Percentiles rank a stretch among this genome's conserved stretches.
phyloP scores from a whole-genome alignment of 2,797 vertebrate genomes.

The Ispidina lecontei region DNA sequence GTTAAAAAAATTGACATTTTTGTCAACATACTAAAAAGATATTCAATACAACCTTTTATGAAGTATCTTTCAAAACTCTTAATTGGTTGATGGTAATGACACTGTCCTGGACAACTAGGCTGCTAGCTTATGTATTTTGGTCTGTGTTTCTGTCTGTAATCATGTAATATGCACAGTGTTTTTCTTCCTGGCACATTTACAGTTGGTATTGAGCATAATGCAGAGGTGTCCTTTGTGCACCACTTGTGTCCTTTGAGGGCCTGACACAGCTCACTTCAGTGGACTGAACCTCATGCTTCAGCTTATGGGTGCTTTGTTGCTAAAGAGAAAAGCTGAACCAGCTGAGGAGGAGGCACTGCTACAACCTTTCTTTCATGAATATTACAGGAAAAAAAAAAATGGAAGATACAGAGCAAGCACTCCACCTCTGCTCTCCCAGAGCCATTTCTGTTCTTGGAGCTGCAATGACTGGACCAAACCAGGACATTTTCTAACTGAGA shows the following conservation, averaged over 20 bases:
- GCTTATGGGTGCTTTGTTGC: not conserved
- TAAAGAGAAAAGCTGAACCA: slow-evolving; percentile 6
- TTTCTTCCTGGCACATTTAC: not conserved
- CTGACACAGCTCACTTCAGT: not conserved
- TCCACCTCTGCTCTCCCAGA: not conserved
- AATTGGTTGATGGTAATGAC: not conserved
- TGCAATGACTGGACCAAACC: not conserved
- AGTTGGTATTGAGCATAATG: not conserved
- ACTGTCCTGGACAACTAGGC: not conserved
- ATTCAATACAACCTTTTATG: not conserved
- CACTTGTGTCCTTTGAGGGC: not conserved
- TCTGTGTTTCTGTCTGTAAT: not conserved
- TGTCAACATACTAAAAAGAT: not conserved
- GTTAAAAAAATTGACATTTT: not conserved
- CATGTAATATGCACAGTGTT: not conserved
- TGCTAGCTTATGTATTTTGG: not conserved
- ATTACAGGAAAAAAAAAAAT: not conserved
- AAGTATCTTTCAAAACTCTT: not conserved
- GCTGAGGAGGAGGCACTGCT: not conserved
- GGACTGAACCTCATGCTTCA: not conserved
- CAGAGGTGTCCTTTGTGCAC: accelerated
- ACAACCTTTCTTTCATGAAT: not conserved
- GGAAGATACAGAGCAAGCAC: not conserved
- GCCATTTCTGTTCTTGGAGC: not conserved
- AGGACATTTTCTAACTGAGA: not conserved